These are phyloP conservation scores for Atrina japonica DNA, from an alignment of 2,888 invertebrate genomes.

Conservation along the genomic window DNA sequence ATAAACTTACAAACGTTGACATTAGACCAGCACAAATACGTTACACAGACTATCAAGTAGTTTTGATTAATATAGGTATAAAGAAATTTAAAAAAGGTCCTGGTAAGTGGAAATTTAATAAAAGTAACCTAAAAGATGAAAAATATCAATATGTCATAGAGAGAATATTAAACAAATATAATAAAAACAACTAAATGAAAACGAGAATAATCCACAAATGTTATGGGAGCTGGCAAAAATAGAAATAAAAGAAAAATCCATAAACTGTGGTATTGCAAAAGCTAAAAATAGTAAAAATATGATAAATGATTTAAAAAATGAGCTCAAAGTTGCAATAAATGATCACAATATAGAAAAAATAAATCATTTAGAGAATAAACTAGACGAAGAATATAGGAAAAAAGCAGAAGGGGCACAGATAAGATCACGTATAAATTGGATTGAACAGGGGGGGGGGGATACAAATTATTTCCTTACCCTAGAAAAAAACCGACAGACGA, in stretches of 20 bases:
- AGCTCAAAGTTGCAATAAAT: too few relatives aligned
- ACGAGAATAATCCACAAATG: too few relatives aligned
- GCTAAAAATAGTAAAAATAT: too few relatives aligned
- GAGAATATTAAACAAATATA: neutral
- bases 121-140: neutral
- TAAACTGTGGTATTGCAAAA: too few relatives aligned
- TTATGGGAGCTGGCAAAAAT: too few relatives aligned
- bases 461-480: conserved; percentile 78
- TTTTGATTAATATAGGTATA: neutral
- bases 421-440: too few relatives aligned
- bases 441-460: conserved; percentile 27
- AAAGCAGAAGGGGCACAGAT: too few relatives aligned
- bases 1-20: neutral
- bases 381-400: too few relatives aligned
- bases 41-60: conserved; percentile 10
- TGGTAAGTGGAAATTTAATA: conserved; percentile 25
- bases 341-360: too few relatives aligned
- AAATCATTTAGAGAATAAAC: too few relatives aligned
- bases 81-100: neutral
- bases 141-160: conserved; percentile 12
- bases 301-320: too few relatives aligned
- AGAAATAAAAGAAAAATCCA: too few relatives aligned
- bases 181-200: conserved; percentile 18
- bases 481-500: conserved; percentile 22
- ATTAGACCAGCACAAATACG: conserved; percentile 9